Evolutionary conservation across 2,888 invertebrate species (phyloP), one percentile per base, ranked within the genome.

Genomic region (Timema podura): DNA sequence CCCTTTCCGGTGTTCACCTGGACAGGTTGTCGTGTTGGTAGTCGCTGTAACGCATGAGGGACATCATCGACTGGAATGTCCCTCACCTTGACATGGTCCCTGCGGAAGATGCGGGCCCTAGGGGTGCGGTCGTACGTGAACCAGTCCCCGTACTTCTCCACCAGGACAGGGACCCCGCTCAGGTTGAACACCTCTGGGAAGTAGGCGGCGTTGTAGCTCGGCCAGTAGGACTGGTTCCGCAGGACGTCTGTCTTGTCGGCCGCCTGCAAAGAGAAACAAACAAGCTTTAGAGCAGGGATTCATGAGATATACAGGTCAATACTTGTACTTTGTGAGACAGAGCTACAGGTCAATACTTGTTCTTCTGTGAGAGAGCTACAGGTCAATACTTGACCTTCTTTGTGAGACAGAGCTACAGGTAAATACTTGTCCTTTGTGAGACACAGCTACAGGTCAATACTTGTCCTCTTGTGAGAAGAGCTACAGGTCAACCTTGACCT

Each of bases 201-300:
- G 79, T 84, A 87, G 75, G 91, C 85, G 74, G 86, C 84, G 80
- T 91, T 91, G 83, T 91, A 91, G 74, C 89, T 89, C 15, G 90
- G 85, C 86, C 88, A 91, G 80, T 90, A 91, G 1, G 80, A 77
- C 74, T 85, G 82, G n/a, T 77, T 73, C 49, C 77, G 74, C 9
- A 86, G 76, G 2, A 80, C 73, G n/a, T 78, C 74, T 0, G 85
- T 83, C 73, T 80, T 75, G 75, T 85, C 85, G 11, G 75, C 77
- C 45, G 77, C 78, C 16, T 76, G 75, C 10, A 10, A 10, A 51
- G 11, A 51, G 51, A 51, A 13, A 51, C n/a, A 30, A 30, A 3
- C 30, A 1, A 30, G 30, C 1, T 30, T 30, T 30, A 30, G 3
- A 30, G 3, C 30, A 30, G 30, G 30, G 30, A 30, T 30, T 30